phyloP scores from a whole-genome alignment of 2,113 vertebrate species.

The Lepus europaeus region DNA sequence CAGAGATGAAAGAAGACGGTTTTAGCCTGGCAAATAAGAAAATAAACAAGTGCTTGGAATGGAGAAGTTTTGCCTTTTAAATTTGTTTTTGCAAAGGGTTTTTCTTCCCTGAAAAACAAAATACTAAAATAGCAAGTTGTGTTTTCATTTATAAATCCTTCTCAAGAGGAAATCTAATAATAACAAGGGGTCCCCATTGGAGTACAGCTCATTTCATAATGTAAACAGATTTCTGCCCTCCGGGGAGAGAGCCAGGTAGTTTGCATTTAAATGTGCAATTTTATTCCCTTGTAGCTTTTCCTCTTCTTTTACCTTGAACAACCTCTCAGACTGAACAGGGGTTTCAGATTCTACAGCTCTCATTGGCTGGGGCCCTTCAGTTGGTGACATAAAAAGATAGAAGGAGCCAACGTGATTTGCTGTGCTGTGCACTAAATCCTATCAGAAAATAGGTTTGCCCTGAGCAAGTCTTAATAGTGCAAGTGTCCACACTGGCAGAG shows the following conservation, averaged over 20 bases:
- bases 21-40: constrained; percentile 69
- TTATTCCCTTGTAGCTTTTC: constrained; percentile 48
- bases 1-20: constrained; percentile 72
- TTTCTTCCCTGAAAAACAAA: constrained; percentile 81
- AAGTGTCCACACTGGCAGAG: background rate
- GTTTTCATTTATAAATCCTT: constrained; percentile 82
- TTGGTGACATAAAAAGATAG: background rate
- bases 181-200: constrained; percentile 76
- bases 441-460: constrained; percentile 43
- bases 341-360: background rate
- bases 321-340: constrained; percentile 46
- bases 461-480: constrained; percentile 8
- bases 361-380: background rate
- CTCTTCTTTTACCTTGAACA: constrained; percentile 69
- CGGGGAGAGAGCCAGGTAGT: constrained; percentile 67
- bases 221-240: constrained; percentile 73
- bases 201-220: constrained; percentile 74
- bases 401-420: constrained; percentile 28
- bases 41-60: constrained; percentile 72
- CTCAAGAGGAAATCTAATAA: constrained; percentile 81
- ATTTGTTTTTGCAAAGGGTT: constrained; percentile 74
- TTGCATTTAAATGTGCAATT: constrained; percentile 72
- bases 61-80: constrained; percentile 73
- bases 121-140: constrained; percentile 80
- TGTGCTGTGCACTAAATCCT: background rate